Conservation (phyloP, 2,113 vertebrate species). For the Jacana jacana region DNA sequence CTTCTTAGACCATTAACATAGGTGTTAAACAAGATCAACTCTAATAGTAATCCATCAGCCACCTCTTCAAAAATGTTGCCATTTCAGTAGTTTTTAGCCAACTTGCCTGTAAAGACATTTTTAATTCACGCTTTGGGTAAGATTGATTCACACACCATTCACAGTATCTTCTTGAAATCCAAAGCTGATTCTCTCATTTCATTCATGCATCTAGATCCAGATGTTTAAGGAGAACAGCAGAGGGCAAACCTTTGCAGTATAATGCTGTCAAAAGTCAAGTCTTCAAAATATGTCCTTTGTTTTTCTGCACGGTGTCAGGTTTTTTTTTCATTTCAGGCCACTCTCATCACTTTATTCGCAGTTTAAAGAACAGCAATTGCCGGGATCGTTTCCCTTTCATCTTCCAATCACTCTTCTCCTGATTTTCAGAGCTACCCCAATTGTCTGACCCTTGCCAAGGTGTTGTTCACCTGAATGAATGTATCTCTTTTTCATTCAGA, state of each 20-base stretch:
- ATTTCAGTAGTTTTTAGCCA: not conserved
- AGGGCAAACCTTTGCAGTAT: not conserved
- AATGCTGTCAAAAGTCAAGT: not conserved
- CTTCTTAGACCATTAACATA: not conserved
- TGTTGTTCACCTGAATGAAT: not conserved
- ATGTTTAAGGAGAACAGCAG: not conserved
- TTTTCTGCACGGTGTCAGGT: not conserved
- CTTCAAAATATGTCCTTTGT: not conserved
- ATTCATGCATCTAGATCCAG: not conserved
- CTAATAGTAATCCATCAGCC: not conserved
- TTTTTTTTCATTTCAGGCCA: not conserved
- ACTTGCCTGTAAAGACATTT: not conserved
- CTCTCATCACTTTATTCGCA: not conserved
- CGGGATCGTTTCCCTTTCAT: not conserved
- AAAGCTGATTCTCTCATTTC: not conserved
- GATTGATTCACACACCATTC: not conserved
- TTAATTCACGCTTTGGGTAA: not conserved
- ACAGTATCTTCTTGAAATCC: not conserved
- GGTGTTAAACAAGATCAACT: not conserved
- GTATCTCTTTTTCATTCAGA: not conserved
- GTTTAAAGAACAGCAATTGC: not conserved
- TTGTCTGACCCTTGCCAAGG: not conserved
- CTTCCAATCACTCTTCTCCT: not conserved
- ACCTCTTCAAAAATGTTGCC: not conserved
- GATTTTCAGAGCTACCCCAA: not conserved